These are phyloP conservation scores for Lacerta viridis DNA, from an alignment of 2,797 vertebrate species.

Conservation along the genomic window DNA sequence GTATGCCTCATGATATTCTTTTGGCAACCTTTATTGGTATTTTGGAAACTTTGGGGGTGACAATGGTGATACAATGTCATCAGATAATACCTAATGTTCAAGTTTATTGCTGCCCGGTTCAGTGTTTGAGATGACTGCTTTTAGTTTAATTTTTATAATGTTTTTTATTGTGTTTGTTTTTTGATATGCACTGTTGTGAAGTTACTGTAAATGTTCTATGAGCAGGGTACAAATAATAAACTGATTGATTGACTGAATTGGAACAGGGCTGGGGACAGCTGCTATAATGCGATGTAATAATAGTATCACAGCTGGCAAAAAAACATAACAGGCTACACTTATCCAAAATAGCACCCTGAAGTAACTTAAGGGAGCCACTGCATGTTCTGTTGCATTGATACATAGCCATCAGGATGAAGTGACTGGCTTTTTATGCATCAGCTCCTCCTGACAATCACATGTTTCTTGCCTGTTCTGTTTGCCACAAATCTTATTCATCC, in stretches of 20 bases:
- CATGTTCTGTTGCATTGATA: background rate
- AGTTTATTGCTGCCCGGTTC: background rate
- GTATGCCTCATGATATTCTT: background rate
- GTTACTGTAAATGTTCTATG: background rate
- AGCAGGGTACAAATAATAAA: background rate
- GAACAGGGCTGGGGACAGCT: conserved; percentile 5
- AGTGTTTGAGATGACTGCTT: background rate
- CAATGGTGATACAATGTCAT: background rate
- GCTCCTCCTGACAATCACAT: background rate
- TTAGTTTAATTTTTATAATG: background rate
- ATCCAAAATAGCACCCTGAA: conserved; percentile 34
- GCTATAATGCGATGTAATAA: conserved; percentile 28
- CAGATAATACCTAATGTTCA: background rate
- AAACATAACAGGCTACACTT: conserved; percentile 7
- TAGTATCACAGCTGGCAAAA: background rate
- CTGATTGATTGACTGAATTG: conserved; percentile 19
- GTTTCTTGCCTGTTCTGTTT: background rate
- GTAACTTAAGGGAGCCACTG: background rate
- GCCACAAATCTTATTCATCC: too few species aligned
- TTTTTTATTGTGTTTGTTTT: background rate
- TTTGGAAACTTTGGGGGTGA: background rate
- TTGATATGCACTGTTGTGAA: background rate
- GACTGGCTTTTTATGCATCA: background rate
- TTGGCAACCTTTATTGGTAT: background rate
- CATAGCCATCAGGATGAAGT: background rate